Evolutionary conservation across 2,888 invertebrate species (phyloP).

Genomic region (Erebia aethiops): DNA sequence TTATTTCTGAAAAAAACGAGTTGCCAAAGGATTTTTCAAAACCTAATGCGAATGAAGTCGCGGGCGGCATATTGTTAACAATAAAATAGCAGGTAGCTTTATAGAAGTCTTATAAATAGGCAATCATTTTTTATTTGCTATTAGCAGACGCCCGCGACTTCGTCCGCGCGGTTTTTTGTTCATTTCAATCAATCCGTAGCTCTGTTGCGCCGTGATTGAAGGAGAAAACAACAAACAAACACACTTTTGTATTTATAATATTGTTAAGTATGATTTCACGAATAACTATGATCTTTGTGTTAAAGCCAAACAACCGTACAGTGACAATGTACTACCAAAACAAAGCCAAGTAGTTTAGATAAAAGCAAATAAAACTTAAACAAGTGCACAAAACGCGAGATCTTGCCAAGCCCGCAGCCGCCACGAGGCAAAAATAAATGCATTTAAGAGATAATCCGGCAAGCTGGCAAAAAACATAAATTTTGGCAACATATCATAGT

Average conservation of each 20-base stretch:
- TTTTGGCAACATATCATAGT: conserved; percentile 55
- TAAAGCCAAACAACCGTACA: conserved; percentile 2
- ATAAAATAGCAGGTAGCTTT: too few relatives aligned
- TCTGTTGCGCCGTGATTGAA: too few relatives aligned
- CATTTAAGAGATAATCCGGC: conserved; percentile 69
- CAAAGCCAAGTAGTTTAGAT: conserved; percentile 23
- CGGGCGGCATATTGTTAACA: background rate
- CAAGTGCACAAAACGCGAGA: conserved; percentile 38
- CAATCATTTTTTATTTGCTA: too few relatives aligned
- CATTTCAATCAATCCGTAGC: too few relatives aligned
- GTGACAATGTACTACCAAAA: conserved; percentile 17
- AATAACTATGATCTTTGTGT: background rate
- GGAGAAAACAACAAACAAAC: too few relatives aligned
- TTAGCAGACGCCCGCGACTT: too few relatives aligned
- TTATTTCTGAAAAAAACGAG: too few relatives aligned
- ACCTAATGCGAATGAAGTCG: too few relatives aligned
- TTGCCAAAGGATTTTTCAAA: background rate
- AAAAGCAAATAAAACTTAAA: conserved; percentile 35
- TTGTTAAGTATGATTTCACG: background rate
- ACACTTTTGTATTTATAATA: too few relatives aligned
- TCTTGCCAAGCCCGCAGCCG: conserved; percentile 52
- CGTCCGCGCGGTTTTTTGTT: too few relatives aligned
- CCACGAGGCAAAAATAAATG: conserved; percentile 61
- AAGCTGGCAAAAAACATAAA: conserved; percentile 75
- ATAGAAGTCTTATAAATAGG: too few relatives aligned